Evolutionary conservation across 2,113 vertebrate genomes (phyloP), one percentile per base, ranked within the genome.

Genomic region (Nestor notabilis): DNA sequence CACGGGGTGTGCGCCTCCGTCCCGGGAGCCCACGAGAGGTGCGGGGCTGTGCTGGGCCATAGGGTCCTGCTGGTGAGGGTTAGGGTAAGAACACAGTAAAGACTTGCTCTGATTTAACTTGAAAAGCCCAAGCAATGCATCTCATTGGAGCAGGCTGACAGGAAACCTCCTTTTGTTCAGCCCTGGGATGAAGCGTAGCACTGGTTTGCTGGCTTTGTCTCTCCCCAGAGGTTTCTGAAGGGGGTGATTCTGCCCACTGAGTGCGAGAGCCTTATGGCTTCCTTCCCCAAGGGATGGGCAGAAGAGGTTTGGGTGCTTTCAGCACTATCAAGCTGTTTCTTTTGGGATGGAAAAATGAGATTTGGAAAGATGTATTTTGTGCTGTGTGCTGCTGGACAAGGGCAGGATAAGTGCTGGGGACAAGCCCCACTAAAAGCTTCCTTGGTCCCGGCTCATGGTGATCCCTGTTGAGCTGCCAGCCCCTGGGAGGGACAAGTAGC

Each of bases 401-500:
- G 21, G 63, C 63, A 87, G 82, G 65, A 43, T 58, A 68, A 65
- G 72, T 44, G 13, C 2, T 66, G 58, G 41, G n/a, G 29, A 72
- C 3, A 28, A 71, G 49, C 41, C 49, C 49, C 27, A n/a, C 24
- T 58, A 39, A 39, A 8, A 20, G 2, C 81, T 92, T 44, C 23
- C 41, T 35, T 2, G 1, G 13, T 84, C 55, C 8, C 46, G 52
- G 71, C 44, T 76, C 58, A 21, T 61, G 77, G 23, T 0, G 0
- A 64, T 92, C 41, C 72, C 46, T 4, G 1, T 52, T 55, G 1
- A 6, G 39, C 35, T n/a, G 27, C 50, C 49, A 64, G 61, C n/a
- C 37, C 11, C 17, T 25, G 1, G 2, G n/a, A 83, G 19, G 28
- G 50, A 72, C 0, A 5, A 5, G 5, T 0, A 4, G 21, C 21